Evolutionary conservation across 2,888 invertebrate species (phyloP).

Genomic region (Heliconius erato): DNA sequence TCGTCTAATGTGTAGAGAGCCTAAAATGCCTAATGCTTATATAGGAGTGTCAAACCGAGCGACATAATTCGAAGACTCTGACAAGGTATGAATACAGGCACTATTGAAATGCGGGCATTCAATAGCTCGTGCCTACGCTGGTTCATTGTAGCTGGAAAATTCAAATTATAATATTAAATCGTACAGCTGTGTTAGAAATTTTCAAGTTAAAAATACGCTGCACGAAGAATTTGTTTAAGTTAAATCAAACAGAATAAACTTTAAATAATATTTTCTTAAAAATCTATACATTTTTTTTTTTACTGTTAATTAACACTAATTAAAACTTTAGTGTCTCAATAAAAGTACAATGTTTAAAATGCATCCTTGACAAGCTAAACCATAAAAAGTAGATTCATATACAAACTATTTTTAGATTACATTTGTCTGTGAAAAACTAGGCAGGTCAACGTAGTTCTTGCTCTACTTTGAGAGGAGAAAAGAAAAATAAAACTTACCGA

Average conservation of each 20-base stretch:
- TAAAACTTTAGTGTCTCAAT: neutral
- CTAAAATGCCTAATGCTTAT: slow-evolving; percentile 30
- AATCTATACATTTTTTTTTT: neutral
- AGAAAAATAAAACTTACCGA: slow-evolving; percentile 71
- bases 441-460: slow-evolving; percentile 53
- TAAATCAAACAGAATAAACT: neutral
- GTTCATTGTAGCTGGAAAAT: slow-evolving; percentile 42
- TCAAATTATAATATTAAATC: slow-evolving; percentile 48
- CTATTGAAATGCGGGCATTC: slow-evolving; percentile 42
- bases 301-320: neutral
- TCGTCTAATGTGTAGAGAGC: slow-evolving; percentile 9
- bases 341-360: slow-evolving; percentile 20
- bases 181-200: slow-evolving; percentile 38
- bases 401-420: slow-evolving; percentile 55
- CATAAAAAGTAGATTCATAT: slow-evolving; percentile 42
- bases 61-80: slow-evolving; percentile 43
- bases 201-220: slow-evolving; percentile 17
- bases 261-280: neutral
- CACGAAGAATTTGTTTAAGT: neutral
- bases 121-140: slow-evolving; percentile 36
- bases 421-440: slow-evolving; percentile 53
- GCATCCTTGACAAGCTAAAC: slow-evolving; percentile 36
- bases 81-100: slow-evolving; percentile 42
- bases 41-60: slow-evolving; percentile 41
- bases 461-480: slow-evolving; percentile 45